Percentiles rank a stretch among this genome's conserved stretches.
These are phyloP conservation scores for Nomada hirtipes DNA, from an alignment of 2,888 invertebrate species.

Conservation along the genomic window DNA sequence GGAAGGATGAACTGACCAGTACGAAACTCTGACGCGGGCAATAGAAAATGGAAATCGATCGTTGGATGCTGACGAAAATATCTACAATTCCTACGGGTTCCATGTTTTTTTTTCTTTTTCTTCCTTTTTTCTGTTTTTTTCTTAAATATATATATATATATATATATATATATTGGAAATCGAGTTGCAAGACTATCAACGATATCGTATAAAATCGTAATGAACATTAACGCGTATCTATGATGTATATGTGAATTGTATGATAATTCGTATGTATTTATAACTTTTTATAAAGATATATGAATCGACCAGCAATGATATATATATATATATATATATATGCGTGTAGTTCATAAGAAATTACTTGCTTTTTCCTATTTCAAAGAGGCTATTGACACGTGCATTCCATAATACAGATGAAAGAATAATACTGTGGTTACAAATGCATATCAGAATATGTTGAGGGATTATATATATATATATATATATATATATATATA, in stretches of 20 bases:
- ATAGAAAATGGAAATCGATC: neutral
- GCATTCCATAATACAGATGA: slow-evolving; percentile 49
- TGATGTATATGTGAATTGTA: slow-evolving; percentile 43
- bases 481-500: slow-evolving; percentile 21
- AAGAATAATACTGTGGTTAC: slow-evolving; percentile 57
- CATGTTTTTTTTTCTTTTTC: neutral
- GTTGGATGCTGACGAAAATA: neutral
- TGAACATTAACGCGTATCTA: slow-evolving; percentile 55
- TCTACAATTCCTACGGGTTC: neutral
- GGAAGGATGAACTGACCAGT: slow-evolving; percentile 42
- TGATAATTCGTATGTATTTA: slow-evolving; percentile 49
- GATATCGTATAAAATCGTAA: slow-evolving; percentile 59
- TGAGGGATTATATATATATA: slow-evolving; percentile 27
- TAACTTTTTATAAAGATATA: slow-evolving; percentile 50
- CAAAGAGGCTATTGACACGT: slow-evolving; percentile 52
- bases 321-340: neutral
- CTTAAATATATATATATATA: slow-evolving; percentile 25
- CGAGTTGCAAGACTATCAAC: slow-evolving; percentile 42
- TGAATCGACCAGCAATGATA: slow-evolving; percentile 49
- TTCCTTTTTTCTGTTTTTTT: neutral
- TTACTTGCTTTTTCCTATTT: slow-evolving; percentile 46
- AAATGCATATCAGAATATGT: slow-evolving; percentile 61
- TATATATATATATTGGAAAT: slow-evolving; percentile 43
- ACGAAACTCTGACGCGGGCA: slow-evolving; percentile 54
- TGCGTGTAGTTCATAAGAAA: slow-evolving; percentile 48